A percentile compares a stretch with the other conserved stretches of the same genome.
Conservation (phyloP, 2,888 invertebrate genomes). For the Acanthosoma haemorrhoidale region DNA sequence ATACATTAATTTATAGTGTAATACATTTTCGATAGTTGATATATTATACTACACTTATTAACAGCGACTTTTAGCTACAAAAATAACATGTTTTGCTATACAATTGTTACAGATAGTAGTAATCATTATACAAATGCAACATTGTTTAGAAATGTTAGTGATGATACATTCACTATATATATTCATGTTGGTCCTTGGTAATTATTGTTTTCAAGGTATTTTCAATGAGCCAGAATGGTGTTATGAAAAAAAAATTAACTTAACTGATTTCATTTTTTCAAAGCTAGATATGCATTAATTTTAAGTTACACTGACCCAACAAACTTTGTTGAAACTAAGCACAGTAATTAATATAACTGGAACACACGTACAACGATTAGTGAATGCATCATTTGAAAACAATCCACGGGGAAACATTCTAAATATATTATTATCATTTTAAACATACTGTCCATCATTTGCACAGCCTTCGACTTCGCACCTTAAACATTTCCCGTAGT, state of each 20-base stretch:
- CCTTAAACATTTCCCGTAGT: background rate
- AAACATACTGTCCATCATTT: background rate
- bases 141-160: conserved; percentile 27
- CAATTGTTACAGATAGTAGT: conserved; percentile 10
- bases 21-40: conserved; percentile 1
- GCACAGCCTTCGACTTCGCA: conserved; percentile 7
- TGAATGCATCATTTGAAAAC: conserved; percentile 25
- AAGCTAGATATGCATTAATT: conserved; percentile 26
- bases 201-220: background rate
- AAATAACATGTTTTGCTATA: conserved; percentile 35
- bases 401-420: background rate
- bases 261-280: conserved; percentile 2
- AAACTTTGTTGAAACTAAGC: background rate
- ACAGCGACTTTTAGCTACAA: conserved; percentile 35
- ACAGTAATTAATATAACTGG: background rate
- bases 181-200: conserved; percentile 31
- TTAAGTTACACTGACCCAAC: background rate
- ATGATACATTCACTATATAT: conserved; percentile 34
- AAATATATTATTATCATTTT: background rate
- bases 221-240: background rate
- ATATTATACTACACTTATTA: conserved; percentile 19
- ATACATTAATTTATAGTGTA: background rate
- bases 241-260: background rate
- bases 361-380: background rate
- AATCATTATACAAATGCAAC: conserved; percentile 33